phyloP scores from a whole-genome alignment of 2,797 vertebrate species.

The Calcarius lapponicus region DNA sequence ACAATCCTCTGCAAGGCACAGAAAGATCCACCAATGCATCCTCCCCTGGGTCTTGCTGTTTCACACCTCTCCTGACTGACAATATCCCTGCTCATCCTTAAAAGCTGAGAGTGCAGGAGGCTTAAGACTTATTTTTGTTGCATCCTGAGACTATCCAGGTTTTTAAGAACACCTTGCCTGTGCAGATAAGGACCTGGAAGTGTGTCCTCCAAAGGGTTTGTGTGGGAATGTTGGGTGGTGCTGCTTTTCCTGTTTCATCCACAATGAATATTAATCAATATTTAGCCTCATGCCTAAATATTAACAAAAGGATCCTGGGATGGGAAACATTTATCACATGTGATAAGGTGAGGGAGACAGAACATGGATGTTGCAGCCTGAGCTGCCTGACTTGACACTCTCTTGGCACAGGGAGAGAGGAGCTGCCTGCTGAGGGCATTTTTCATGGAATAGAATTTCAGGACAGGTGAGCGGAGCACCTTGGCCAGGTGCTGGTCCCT shows the following conservation, averaged over 20 bases:
- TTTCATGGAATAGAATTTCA: background rate
- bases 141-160: background rate
- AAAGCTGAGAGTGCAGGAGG: background rate
- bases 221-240: fast-evolving
- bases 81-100: background rate
- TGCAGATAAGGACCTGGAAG: background rate
- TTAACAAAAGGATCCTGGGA: background rate
- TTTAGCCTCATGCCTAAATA: fast-evolving
- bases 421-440: background rate
- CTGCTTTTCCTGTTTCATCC: background rate
- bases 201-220: fast-evolving
- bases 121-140: background rate
- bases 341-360: background rate
- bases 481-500: background rate
- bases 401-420: background rate
- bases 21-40: background rate
- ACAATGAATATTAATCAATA: too few species aligned
- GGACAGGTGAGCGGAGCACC: background rate
- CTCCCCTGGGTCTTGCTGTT: background rate
- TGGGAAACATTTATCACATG: fast-evolving
- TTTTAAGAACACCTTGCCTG: background rate
- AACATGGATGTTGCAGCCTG: background rate
- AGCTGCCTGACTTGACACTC: background rate
- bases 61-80: background rate
- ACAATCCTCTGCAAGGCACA: background rate